Evolutionary conservation across 1,140 invertebrate genomes (phyloP).

Genomic region (Charaxes varanes): DNA sequence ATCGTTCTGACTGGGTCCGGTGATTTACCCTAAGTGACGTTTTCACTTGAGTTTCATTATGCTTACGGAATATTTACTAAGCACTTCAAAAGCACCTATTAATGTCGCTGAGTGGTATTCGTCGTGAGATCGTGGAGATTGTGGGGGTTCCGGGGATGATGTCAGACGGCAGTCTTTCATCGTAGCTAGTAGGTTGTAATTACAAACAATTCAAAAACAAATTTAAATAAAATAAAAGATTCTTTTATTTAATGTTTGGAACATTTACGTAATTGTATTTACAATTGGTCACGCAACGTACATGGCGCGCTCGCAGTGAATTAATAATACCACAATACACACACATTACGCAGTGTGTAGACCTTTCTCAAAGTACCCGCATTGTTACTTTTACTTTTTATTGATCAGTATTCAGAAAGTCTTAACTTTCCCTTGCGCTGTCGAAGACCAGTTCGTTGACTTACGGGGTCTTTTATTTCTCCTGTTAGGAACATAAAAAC

Average conservation of each 20-base stretch:
- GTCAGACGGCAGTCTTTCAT: no score
- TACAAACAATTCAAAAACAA: no score
- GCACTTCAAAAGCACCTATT: no score
- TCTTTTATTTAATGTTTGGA: not conserved
- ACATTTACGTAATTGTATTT: conserved; percentile 29
- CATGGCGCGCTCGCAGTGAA: conserved; percentile 21
- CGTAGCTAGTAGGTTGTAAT: no score
- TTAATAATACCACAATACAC: conserved; percentile 34
- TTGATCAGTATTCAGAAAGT: conserved; percentile 64
- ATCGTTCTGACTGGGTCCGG: conserved; percentile 30
- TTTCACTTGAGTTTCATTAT: no score
- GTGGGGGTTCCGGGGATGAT: no score
- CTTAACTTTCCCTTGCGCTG: conserved; percentile 45
- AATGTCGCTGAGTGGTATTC: no score
- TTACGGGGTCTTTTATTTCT: conserved; percentile 17
- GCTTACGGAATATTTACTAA: no score
- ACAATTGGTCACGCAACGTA: conserved; percentile 29
- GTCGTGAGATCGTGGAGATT: no score
- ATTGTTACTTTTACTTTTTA: conserved; percentile 59
- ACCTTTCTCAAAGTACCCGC: conserved; percentile 30
- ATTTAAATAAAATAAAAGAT: not conserved
- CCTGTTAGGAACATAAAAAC: not conserved
- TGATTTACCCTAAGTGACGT: conserved; percentile 38
- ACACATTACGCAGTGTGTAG: conserved; percentile 31
- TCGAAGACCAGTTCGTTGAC: conserved; percentile 23